These are phyloP conservation scores for Danio rerio DNA, from an alignment of 2,113 vertebrate species.

Conservation along the genomic window GRCz12tu NC_133178.1:51027501-51028000, in stretches of 20 bases:
- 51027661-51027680: not conserved
- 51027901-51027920: conserved; percentile 1
- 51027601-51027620: not conserved
- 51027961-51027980: not conserved
- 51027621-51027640: not conserved
- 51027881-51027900: conserved; percentile 35
- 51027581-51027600: not conserved
- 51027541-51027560: conserved; percentile 2
- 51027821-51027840: not conserved
- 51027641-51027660: conserved; percentile 10
- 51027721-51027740: not conserved
- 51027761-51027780: conserved; percentile 13
- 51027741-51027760: conserved; percentile 18
- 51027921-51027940: conserved; percentile 18
- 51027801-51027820: not conserved
- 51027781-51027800: conserved; percentile 23
- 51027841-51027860: conserved; percentile 34
- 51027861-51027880: conserved; percentile 28
- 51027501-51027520: not conserved
- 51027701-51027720: conserved; percentile 22
- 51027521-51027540: not conserved
- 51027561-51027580: not conserved
- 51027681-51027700: conserved; percentile 19
- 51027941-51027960: not conserved
- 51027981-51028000: not conserved